Base-by-base conservation (phyloP, 2,113 vertebrate genomes). In the Crocuta crocuta region DNA sequence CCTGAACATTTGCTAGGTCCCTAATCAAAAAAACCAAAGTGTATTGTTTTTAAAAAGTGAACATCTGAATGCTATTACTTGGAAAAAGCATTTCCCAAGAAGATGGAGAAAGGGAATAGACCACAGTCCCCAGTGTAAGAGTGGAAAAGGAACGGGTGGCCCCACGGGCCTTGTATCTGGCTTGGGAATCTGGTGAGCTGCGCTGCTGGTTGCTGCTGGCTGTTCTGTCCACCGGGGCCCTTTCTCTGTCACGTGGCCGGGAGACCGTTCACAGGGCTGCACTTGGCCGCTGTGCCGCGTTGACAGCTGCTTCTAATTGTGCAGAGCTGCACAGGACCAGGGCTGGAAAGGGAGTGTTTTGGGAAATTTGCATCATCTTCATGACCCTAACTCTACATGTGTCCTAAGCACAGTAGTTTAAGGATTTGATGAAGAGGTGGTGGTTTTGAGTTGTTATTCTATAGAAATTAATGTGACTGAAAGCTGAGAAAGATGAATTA, bases 241-340 rank as follows among this genome's bases (percentile, higher is more conserved):
- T 43, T 58, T 17, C 70, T 70, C 73, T 83, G 55, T 96, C 96
- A 94, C 70, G 1, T 45, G 92, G 87, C 73, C 1, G 2, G 81
- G 95, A 94, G 94, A n/a, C 84, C 24, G 33, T 65, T 79, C 76
- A 2, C 66, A 74, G 93, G 50, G 76, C 15, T 61, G 86, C 58
- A n/a, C 24, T 53, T 98, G 97, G 95, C 97, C 13, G 43, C 92
- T n/a, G 45, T 58, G 65, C 31, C 31, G 55, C 8, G 4, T 15
- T 16, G 50, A 95, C 97, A 98, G 97, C 98, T 97, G 98, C 86
- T 95, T 97, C 89, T 96, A 15, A 96, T 98, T 95, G 93, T 92
- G 94, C 66, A 45, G 53, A 39, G 71, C 88, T 66, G 7, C 61
- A 26, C 82, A 71, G 96, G 9, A 48, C 80, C 28, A 5, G 74